phyloP scores from a whole-genome alignment of 2,797 vertebrate genomes.

The Molossus molossus region DNA sequence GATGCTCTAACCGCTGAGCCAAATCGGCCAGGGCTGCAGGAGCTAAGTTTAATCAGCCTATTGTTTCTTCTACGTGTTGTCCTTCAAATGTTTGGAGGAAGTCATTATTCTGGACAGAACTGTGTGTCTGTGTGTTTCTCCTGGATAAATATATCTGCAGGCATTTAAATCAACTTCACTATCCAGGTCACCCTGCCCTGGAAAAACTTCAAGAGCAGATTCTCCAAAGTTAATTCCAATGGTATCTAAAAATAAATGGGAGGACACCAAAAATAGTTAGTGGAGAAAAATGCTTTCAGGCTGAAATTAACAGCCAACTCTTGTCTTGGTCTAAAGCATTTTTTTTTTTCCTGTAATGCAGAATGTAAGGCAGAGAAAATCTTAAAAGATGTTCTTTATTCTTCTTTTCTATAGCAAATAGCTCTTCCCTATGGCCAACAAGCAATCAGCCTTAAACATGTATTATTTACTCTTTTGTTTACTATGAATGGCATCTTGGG shows the following conservation, averaged over 20 bases:
- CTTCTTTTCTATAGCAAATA: slow-evolving; percentile 35
- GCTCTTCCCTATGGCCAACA: not conserved
- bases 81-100: slow-evolving; percentile 45
- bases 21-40: too few relatives aligned
- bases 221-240: slow-evolving; percentile 71
- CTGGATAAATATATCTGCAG: not conserved
- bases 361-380: slow-evolving; percentile 69
- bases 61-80: not conserved
- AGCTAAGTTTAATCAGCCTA: not conserved
- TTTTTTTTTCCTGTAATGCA: slow-evolving; percentile 55
- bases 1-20: too few relatives aligned
- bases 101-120: not conserved
- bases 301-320: slow-evolving; percentile 64
- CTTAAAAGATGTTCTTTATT: slow-evolving; percentile 64
- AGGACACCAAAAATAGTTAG: slow-evolving; percentile 71
- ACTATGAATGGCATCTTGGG: not conserved
- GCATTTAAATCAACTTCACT: slow-evolving; percentile 56
- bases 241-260: slow-evolving; percentile 76
- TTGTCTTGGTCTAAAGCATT: slow-evolving; percentile 54
- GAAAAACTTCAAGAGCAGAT: slow-evolving; percentile 51
- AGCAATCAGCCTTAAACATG: slow-evolving; percentile 45
- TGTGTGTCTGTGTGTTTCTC: not conserved
- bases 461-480: slow-evolving; percentile 52
- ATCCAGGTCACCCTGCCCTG: slow-evolving; percentile 47
- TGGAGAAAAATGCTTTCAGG: slow-evolving; percentile 25